Conservation (phyloP, 1,140 invertebrate genomes). For the Triops cancriformis region DNA sequence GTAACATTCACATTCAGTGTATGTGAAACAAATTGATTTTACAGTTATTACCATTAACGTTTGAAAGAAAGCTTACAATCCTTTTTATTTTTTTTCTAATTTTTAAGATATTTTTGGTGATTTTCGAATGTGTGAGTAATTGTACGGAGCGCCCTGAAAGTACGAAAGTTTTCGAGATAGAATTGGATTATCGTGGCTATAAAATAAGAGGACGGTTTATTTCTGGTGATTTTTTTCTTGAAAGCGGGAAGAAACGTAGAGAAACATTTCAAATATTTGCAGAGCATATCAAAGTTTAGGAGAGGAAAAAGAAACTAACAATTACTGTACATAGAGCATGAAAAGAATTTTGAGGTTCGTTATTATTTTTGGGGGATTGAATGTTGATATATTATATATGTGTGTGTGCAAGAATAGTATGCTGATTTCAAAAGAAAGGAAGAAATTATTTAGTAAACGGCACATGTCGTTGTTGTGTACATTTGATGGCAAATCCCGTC, state of each 20-base stretch:
- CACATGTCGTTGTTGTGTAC: not conserved
- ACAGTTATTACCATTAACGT: not conserved
- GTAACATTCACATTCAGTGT: not conserved
- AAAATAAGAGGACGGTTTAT: no score
- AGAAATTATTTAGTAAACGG: not conserved
- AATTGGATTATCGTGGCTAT: no score
- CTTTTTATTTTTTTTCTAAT: not conserved
- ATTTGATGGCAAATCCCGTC: constrained; percentile 9
- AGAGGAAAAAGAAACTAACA: not conserved
- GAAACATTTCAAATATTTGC: not conserved
- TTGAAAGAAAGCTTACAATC: not conserved
- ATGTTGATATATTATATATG: not conserved
- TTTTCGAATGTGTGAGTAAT: not conserved
- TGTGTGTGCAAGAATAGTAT: not conserved
- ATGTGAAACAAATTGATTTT: not conserved
- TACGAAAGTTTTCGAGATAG: not conserved
- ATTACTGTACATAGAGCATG: not conserved
- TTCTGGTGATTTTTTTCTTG: no score
- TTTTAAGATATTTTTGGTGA: not conserved
- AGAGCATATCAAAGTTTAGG: constrained; percentile 1
- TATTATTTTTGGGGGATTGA: not conserved
- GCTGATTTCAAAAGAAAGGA: not conserved
- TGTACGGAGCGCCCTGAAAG: not conserved
- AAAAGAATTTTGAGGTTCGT: no score
- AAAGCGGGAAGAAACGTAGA: no score